Percentiles rank a stretch among this genome's conserved stretches.
phyloP scores from a whole-genome alignment of 2,113 vertebrate genomes.

The Prionailurus viverrinus region DNA sequence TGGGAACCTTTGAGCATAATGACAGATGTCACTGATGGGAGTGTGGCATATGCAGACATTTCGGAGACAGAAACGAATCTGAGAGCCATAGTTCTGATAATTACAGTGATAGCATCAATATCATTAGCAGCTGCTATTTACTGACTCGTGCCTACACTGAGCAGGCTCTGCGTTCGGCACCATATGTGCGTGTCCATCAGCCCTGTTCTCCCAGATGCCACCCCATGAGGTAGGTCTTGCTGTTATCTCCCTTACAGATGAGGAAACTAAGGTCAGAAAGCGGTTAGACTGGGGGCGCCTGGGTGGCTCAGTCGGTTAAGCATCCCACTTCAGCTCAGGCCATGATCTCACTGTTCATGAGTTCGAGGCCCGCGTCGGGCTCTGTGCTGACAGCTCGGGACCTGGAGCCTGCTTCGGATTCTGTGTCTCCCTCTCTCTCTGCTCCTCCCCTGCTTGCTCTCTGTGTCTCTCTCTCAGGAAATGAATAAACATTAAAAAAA shows the following conservation, averaged over 20 bases:
- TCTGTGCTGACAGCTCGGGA: too few relatives aligned
- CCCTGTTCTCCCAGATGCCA: background rate
- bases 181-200: background rate
- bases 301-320: too few relatives aligned
- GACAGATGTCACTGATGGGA: background rate
- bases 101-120: background rate
- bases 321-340: too few relatives aligned
- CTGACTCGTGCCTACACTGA: background rate
- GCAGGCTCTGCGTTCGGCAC: background rate
- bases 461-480: too few relatives aligned
- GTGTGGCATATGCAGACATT: background rate
- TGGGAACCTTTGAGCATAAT: background rate
- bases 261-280: slow-evolving; percentile 9
- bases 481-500: too few relatives aligned
- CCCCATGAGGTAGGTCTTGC: background rate
- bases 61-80: background rate
- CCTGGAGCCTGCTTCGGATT: too few relatives aligned
- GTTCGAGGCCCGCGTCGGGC: too few relatives aligned
- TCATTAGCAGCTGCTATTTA: background rate
- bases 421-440: too few relatives aligned
- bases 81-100: background rate
- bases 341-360: too few relatives aligned
- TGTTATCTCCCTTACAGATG: background rate
- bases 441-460: too few relatives aligned
- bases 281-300: background rate